A percentile compares a stretch with the other conserved stretches of the same genome.
phyloP scores from a whole-genome alignment of 2,113 vertebrate species.

The Macroglossus sobrinus region DNA sequence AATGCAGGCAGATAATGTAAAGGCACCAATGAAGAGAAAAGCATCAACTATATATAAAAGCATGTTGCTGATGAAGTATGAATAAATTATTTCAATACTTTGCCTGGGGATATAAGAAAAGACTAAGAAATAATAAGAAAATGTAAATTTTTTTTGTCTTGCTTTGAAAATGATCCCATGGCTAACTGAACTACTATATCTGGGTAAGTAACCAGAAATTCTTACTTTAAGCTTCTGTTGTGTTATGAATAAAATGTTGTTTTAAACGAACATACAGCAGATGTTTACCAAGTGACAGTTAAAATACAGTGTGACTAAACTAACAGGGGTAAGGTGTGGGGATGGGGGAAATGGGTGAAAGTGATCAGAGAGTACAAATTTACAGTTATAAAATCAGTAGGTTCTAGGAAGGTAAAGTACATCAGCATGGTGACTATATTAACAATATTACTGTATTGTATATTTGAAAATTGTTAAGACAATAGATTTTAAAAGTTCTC shows the following conservation, averaged over 20 bases:
- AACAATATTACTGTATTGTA: not conserved
- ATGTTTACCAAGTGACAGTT: not conserved
- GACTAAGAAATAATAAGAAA: not conserved
- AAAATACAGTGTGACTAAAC: not conserved
- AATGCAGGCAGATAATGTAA: not conserved
- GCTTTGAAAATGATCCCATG: constrained; percentile 11
- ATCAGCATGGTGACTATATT: not conserved
- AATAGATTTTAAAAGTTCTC: not conserved
- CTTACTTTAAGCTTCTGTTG: not conserved
- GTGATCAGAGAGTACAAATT: not conserved
- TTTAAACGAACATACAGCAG: not conserved
- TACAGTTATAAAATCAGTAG: not conserved
- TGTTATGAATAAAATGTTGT: not conserved
- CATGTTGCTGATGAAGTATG: not conserved
- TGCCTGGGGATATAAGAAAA: not conserved
- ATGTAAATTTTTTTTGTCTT: not conserved
- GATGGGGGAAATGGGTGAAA: not conserved
- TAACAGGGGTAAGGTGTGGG: not conserved
- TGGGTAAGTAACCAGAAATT: not conserved
- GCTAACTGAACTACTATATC: not conserved
- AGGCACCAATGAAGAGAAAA: not conserved
- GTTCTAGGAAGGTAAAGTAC: not conserved
- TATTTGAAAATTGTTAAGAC: not conserved
- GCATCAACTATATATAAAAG: not conserved
- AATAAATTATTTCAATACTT: constrained; percentile 24